These are phyloP conservation scores for Pseudochirops corinnae DNA, from an alignment of 2,797 vertebrate species.

Conservation along the genomic window DNA sequence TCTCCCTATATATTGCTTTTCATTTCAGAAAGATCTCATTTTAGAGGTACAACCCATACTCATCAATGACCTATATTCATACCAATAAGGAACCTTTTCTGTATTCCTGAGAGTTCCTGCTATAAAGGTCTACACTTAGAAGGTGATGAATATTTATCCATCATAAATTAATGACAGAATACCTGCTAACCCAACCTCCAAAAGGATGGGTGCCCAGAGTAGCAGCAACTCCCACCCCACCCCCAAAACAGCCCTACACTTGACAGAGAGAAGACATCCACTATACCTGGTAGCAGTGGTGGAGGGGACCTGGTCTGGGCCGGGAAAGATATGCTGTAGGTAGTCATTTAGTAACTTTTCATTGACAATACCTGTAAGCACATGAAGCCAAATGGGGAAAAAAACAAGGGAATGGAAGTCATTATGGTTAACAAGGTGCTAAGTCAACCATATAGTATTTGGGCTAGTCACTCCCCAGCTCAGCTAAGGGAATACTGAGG, in stretches of 20 bases:
- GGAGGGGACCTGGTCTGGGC: slow-evolving; percentile 82
- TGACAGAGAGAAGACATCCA: neutral
- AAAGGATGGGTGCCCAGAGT: neutral
- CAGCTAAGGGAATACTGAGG: neutral
- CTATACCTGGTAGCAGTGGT: slow-evolving; percentile 92
- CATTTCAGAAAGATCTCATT: neutral
- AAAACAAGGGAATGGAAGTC: neutral
- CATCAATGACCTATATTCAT: neutral
- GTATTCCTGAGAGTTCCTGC: neutral
- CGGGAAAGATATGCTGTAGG: slow-evolving; percentile 92
- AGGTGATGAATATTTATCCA: neutral
- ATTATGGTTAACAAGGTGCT: neutral
- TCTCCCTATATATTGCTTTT: neutral
- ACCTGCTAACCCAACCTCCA: neutral
- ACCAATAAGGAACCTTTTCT: neutral
- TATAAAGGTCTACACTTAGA: neutral
- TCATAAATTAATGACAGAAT: neutral
- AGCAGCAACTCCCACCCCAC: neutral
- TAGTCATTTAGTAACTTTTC: slow-evolving; percentile 95
- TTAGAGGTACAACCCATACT: neutral
- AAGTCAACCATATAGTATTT: neutral
- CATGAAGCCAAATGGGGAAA: slow-evolving; percentile 31
- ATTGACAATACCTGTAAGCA: slow-evolving; percentile 91
- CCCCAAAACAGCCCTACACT: neutral
- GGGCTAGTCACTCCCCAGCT: neutral